These are phyloP conservation scores for Platyrinchus mystaceus DNA, from an alignment of 2,797 vertebrate genomes.

Conservation along the genomic window DNA sequence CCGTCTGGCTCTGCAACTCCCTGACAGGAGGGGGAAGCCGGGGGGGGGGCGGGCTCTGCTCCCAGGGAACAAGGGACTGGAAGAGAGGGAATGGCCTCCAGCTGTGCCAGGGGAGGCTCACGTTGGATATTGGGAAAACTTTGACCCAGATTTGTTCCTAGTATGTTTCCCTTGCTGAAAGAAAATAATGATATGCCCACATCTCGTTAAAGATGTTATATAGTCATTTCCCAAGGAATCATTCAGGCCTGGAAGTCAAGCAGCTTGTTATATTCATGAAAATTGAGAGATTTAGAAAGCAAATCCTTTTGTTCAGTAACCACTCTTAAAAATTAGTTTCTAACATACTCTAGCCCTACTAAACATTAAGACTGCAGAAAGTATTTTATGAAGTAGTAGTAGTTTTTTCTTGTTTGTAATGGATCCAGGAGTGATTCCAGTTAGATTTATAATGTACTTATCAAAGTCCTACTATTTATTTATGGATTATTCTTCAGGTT, in stretches of 20 bases:
- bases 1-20: accelerated
- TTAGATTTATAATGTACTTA: background rate
- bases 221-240: background rate
- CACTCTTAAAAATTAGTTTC: background rate
- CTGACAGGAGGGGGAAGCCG: background rate
- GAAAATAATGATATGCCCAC: background rate
- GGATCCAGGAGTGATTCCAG: background rate
- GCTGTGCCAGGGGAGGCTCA: background rate
- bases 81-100: accelerated
- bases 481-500: background rate
- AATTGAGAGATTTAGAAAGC: background rate
- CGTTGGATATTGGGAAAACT: too few species aligned
- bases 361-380: background rate
- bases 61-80: background rate
- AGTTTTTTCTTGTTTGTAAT: background rate
- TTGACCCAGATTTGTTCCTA: background rate
- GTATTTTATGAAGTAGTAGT: background rate
- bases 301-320: background rate
- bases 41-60: background rate
- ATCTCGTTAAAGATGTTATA: background rate
- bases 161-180: background rate
- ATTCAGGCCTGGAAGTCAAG: background rate
- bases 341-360: too few species aligned
- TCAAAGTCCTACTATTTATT: background rate
- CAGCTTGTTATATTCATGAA: background rate